A percentile compares a stretch with the other conserved stretches of the same genome.
These are phyloP conservation scores for Matsumyia berberina DNA, from an alignment of 2,888 invertebrate species.

Conservation along the genomic window DNA sequence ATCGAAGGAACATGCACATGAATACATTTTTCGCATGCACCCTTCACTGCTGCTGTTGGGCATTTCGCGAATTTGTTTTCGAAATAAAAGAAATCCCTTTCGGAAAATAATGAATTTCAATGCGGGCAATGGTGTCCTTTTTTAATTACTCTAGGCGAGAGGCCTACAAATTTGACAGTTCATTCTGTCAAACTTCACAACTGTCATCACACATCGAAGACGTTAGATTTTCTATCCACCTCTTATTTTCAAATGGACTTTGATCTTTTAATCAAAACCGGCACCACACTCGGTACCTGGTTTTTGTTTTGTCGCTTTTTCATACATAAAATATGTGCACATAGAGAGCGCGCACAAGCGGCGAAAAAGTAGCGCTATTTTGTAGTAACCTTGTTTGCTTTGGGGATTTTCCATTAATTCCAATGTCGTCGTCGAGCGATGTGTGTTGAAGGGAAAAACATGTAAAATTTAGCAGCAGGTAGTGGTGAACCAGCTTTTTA, in stretches of 20 bases:
- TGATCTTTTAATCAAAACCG: slow-evolving; percentile 26
- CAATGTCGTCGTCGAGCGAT: slow-evolving; percentile 41
- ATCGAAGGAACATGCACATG: slow-evolving; percentile 33
- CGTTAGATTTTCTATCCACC: too few species aligned
- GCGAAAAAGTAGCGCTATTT: slow-evolving; percentile 52
- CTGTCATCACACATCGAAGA: slow-evolving; percentile 6
- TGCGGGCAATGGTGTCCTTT: too few species aligned
- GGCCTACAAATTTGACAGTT: background rate
- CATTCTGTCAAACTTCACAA: background rate
- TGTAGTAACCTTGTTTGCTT: slow-evolving; percentile 60
- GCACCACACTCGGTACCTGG: slow-evolving; percentile 1
- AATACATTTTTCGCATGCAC: slow-evolving; percentile 36
- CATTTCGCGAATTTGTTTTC: background rate
- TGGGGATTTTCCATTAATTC: slow-evolving; percentile 70
- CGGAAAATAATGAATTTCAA: too few species aligned
- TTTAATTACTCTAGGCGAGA: too few species aligned
- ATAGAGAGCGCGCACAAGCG: slow-evolving; percentile 38
- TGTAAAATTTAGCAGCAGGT: background rate
- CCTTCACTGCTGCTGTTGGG: slow-evolving; percentile 3
- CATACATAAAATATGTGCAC: background rate
- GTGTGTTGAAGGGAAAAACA: slow-evolving; percentile 10
- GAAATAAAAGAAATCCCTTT: background rate
- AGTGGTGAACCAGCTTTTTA: background rate
- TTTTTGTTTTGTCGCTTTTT: slow-evolving; percentile 22
- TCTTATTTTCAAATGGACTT: slow-evolving; percentile 4